Base-by-base conservation (phyloP, 2,888 invertebrate genomes). In the Catocala sponsa region DNA sequence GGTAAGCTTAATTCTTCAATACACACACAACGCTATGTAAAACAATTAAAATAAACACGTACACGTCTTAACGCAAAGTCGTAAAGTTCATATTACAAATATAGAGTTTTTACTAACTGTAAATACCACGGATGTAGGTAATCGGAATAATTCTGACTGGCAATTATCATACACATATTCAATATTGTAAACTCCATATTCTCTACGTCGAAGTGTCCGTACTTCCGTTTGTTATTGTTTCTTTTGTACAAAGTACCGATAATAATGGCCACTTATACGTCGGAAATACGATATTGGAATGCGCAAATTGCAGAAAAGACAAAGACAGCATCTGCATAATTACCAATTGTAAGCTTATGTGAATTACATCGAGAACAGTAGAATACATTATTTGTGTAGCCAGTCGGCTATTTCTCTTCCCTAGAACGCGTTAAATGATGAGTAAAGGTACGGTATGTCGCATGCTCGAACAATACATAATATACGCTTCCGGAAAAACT, bases 1-100 rank as follows among this genome's bases (percentile, higher is more conserved):
- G 35, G 48, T 52, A 68, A 70, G 48, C 76, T 79, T 83, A 88
- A 89, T 89, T 89, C 88, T 86, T 88, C 83, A 82, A 81, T 80
- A 78, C 74, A 71, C 75, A 77, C 65, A 76, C 68, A 66, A 68
- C 66, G 65, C 69, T 65, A 69, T 68, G 62, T 63, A 70, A 72
- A 72, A 72, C 65, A 71, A 71, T 77, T 72, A 69, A 73, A 72
- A 68, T 59, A 74, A 59, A 76, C 72, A 67, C 70, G 71, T 65
- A 60, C 63, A 59, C 53, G 47, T 64, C 81, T 80, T 87, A 82
- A 79, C 66, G 73, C 79, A 62, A 79, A 63, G 77, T 65, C 68
- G 68, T 85, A 88, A 80, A 84, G 87, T 73, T 74, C 68, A 87
- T 74, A 79, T 84, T 87, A 65, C 74, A 72, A 81, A 78, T 68